Conservation (phyloP, 2,888 invertebrate genomes). For the Rhyacophila evoluta region DNA sequence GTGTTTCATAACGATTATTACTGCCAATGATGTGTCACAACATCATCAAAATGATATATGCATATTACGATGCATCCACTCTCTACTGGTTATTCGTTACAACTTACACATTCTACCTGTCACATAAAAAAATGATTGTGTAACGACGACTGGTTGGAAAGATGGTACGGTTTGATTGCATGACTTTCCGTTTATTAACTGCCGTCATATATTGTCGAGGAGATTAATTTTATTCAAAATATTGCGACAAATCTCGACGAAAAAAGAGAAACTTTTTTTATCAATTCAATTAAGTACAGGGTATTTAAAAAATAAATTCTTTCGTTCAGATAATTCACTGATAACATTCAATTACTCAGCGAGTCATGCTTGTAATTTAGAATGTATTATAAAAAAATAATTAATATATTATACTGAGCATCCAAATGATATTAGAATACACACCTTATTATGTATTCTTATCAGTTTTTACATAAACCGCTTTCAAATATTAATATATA, state of each 20-base stretch:
- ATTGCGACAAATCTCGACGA: not conserved
- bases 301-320: no score
- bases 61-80: not conserved
- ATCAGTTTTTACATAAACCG: no score
- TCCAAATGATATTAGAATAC: no score
- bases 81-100: not conserved
- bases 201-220: not conserved
- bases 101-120: not conserved
- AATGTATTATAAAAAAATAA: no score
- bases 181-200: not conserved
- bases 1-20: not conserved
- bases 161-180: not conserved
- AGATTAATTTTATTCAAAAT: not conserved
- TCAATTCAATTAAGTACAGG: not conserved
- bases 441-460: no score
- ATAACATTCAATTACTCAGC: no score
- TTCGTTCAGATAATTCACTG: no score
- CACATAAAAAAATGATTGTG: not conserved
- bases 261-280: not conserved
- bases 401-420: no score
- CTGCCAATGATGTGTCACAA: not conserved
- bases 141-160: not conserved
- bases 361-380: no score
- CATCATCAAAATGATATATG: conserved; percentile 7
- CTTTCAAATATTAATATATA: no score